phyloP scores from a whole-genome alignment of 2,888 invertebrate genomes.

The Neoitamus cyanurus region DNA sequence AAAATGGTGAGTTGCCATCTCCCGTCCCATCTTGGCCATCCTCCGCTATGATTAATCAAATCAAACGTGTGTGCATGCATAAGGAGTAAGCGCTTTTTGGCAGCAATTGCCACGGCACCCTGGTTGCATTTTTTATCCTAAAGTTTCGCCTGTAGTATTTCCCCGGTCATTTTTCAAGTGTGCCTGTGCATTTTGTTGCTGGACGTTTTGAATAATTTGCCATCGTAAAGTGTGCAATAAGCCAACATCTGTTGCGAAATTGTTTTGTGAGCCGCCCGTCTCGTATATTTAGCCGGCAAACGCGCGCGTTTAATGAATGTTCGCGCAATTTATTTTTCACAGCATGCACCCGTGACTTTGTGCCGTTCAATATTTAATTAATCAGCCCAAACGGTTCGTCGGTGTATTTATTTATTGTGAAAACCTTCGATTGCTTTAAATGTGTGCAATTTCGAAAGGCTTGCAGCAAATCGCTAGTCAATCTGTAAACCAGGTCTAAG shows the following conservation, averaged over 20 bases:
- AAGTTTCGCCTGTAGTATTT: constrained; percentile 17
- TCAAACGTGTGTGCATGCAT: constrained; percentile 7
- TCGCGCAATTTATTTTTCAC: constrained; percentile 30
- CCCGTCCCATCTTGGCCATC: not conserved
- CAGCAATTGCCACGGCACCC: constrained; percentile 4
- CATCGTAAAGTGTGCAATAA: constrained; percentile 67
- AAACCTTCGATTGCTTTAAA: not conserved
- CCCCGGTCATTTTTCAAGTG: constrained; percentile 31
- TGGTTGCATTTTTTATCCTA: constrained; percentile 17
- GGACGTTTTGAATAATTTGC: constrained; percentile 65
- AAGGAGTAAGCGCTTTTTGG: constrained; percentile 2
- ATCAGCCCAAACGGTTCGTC: not conserved
- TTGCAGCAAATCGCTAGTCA: no score
- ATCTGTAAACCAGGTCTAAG: no score
- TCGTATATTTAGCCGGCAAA: constrained; percentile 60
- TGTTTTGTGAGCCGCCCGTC: constrained; percentile 66
- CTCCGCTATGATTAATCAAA: constrained; percentile 10
- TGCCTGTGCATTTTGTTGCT: constrained; percentile 42
- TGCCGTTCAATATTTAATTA: constrained; percentile 14
- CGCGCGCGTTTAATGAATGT: constrained; percentile 48
- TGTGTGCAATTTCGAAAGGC: not conserved
- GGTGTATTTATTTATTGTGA: not conserved
- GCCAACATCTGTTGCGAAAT: constrained; percentile 67
- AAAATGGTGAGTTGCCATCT: constrained; percentile 23
- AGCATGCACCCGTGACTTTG: not conserved